Percentiles rank a stretch among this genome's conserved stretches.
Conservation (phyloP, 2,888 invertebrate species). For the Molorchus minor region DNA sequence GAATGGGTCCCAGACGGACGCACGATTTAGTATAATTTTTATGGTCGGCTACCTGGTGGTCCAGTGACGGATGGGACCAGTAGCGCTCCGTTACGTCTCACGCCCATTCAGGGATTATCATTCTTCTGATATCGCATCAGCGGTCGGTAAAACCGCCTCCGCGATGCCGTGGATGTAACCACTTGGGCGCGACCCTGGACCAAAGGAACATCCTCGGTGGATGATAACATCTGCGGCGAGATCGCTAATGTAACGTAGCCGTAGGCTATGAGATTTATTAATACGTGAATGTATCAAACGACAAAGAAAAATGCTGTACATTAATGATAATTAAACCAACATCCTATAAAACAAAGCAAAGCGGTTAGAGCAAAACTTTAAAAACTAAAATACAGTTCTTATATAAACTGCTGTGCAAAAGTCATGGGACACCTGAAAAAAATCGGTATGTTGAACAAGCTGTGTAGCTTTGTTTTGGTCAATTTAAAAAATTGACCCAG, state of each 20-base stretch:
- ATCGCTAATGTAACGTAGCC: constrained; percentile 13
- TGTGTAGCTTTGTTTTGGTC: too few relatives aligned
- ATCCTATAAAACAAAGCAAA: too few relatives aligned
- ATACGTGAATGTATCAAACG: background rate
- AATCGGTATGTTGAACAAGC: too few relatives aligned
- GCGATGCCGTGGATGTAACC: constrained; percentile 11
- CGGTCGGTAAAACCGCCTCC: constrained; percentile 28
- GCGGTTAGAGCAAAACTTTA: too few relatives aligned
- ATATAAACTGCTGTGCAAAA: too few relatives aligned
- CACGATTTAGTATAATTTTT: constrained; percentile 63
- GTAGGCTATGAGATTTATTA: background rate
- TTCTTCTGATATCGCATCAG: constrained; percentile 57
- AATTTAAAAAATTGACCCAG: too few relatives aligned
- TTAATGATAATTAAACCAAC: too few relatives aligned
- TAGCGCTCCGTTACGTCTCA: constrained; percentile 59
- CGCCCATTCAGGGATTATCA: constrained; percentile 60
- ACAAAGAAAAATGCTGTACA: too few relatives aligned
- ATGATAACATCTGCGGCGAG: constrained; percentile 13
- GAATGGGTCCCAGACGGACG: constrained; percentile 58
- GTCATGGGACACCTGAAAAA: too few relatives aligned
- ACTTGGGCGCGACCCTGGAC: constrained; percentile 15
- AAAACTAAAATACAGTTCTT: too few relatives aligned
- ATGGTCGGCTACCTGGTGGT: constrained; percentile 62
- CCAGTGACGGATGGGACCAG: constrained; percentile 61
- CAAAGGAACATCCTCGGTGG: constrained; percentile 9